Evolutionary conservation across 2,113 vertebrate genomes (phyloP).

Genomic region (Passer montanus): DNA sequence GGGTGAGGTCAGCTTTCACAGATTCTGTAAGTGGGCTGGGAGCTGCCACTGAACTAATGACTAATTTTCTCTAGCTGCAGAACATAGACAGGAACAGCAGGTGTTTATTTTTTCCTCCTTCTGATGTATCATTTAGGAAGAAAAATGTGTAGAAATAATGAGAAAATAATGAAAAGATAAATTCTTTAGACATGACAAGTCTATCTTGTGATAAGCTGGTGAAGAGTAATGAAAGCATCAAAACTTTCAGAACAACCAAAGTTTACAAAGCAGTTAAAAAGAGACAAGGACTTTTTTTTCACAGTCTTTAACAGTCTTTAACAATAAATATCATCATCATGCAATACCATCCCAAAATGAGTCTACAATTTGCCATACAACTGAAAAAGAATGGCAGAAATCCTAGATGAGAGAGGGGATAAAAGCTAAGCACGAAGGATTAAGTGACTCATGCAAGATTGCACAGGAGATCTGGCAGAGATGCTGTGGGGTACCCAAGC

Average conservation of each 20-base stretch:
- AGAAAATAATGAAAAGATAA: constrained; percentile 48
- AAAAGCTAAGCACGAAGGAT: background rate
- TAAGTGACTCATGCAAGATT: background rate
- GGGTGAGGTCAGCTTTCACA: background rate
- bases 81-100: constrained; percentile 57
- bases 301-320: background rate
- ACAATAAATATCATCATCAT: background rate
- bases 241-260: background rate
- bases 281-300: background rate
- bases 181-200: constrained; percentile 29
- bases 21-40: constrained; percentile 50
- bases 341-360: background rate
- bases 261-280: background rate
- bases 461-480: background rate
- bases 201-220: constrained; percentile 19
- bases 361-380: background rate
- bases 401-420: background rate
- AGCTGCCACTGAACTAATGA: constrained; percentile 55
- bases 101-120: constrained; percentile 42
- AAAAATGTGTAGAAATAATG: constrained; percentile 1
- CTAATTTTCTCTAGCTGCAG: constrained; percentile 47
- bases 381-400: background rate
- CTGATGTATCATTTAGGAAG: constrained; percentile 26
- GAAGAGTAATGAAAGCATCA: background rate
- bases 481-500: background rate